Percentiles rank a stretch among this genome's conserved stretches.
Evolutionary conservation across 1,140 invertebrate genomes (phyloP).

Genomic region (Danaus plexippus): DNA sequence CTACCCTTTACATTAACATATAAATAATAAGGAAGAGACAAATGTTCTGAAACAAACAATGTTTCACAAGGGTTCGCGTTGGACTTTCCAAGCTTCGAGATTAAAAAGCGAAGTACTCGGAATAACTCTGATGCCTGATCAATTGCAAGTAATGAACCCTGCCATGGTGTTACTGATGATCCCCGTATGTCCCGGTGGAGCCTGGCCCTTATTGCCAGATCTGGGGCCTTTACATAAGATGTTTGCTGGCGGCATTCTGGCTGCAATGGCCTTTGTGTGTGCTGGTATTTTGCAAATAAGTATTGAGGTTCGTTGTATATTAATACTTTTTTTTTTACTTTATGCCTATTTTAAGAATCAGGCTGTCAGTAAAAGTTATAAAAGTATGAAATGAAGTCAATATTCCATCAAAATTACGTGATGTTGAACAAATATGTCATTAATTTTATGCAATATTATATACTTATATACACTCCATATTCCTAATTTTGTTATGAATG

Average conservation of each 20-base stretch:
- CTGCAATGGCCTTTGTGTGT: slow-evolving; percentile 80
- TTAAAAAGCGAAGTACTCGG: slow-evolving; percentile 75
- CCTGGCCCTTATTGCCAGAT: slow-evolving; percentile 74
- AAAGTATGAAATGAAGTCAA: too few relatives aligned
- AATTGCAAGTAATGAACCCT: slow-evolving; percentile 81
- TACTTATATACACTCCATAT: too few relatives aligned
- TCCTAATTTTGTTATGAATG: too few relatives aligned
- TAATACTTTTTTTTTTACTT: not conserved
- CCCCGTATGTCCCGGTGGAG: slow-evolving; percentile 76
- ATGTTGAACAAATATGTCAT: too few relatives aligned
- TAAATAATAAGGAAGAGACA: too few relatives aligned
- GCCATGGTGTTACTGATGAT: slow-evolving; percentile 79
- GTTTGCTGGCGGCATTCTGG: slow-evolving; percentile 83
- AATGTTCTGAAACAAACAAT: not conserved
- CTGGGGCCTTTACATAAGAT: slow-evolving; percentile 82
- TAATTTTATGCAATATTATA: too few relatives aligned
- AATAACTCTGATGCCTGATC: slow-evolving; percentile 76
- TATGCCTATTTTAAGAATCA: too few relatives aligned
- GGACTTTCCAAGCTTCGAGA: slow-evolving; percentile 82
- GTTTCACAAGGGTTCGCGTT: slow-evolving; percentile 75
- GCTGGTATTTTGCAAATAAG: slow-evolving; percentile 58
- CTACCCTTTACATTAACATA: too few relatives aligned
- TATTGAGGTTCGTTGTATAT: slow-evolving; percentile 36
- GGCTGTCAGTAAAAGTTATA: too few relatives aligned
- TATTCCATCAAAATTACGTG: too few relatives aligned